Base-by-base conservation (phyloP, 2,113 vertebrate species). In the Craseonycteris thonglongyai region DNA sequence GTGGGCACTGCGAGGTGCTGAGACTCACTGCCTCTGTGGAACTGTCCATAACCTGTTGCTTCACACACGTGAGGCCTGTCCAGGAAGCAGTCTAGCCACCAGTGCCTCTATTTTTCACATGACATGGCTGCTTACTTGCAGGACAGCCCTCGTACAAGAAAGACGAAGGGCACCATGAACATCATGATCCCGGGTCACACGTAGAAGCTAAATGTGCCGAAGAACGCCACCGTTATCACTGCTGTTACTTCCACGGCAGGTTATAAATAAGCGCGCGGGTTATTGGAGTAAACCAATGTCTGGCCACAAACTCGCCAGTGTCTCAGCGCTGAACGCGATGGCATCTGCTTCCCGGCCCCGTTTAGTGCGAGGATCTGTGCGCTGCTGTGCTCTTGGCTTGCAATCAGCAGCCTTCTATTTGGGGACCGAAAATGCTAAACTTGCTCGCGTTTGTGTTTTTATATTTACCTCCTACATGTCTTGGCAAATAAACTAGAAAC, bases 401-500 rank as follows among this genome's bases (percentile, higher is more conserved):
- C 3, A 47, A 88, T 83, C 96, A 93, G 95, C 89, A 96, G 91
- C 82, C 51, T 93, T 97, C 72, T 95, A 94, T 96, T 91, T 97
- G 56, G 88, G 95, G 93, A 75, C 35, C 5, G 38, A 96, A 95
- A 68, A 95, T 90, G 89, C 79, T 97, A 93, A 95, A 93, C 91
- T 95, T 92, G 83, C 59, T 75, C 33, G 58, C 90, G 75, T 96
- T 96, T 91, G 80, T 94, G n/a, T n/a, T n/a, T 96, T 96, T 95
- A 74, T 96, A 83, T 96, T 98, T 96, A 95, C 95, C 88, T 97
- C 92, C 72, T 49, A 65, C 93, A 63, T 35, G 42, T 76, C 86
- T 95, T 95, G 96, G 93, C 94, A 97, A 96, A 95, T 95, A 96
- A 97, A 96, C 90, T 35, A 22, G 63, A 86, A 88, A 78, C 71